Conservation (phyloP, 92 coral and sea anemone genomes). For the Parazoanthus swiftii region DNA sequence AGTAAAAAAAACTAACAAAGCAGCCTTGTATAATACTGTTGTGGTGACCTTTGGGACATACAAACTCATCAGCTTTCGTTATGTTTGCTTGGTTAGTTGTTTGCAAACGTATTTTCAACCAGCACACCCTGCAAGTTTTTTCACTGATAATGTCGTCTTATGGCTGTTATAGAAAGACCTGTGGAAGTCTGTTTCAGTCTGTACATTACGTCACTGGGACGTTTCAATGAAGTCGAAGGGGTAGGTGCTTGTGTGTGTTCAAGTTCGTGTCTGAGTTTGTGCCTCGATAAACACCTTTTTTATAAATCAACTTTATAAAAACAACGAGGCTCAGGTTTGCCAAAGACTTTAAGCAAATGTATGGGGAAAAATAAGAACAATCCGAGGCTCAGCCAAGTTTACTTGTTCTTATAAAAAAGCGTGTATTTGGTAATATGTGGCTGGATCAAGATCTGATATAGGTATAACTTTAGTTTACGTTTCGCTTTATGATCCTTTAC, state of each 20-base stretch:
- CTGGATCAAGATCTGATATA: background rate
- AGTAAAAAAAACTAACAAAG: too few species aligned
- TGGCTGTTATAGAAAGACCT: background rate
- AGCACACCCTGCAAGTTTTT: background rate
- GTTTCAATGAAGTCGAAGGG: slow-evolving; percentile 19
- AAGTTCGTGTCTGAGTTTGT: background rate
- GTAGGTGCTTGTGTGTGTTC: background rate
- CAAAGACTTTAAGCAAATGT: too few species aligned
- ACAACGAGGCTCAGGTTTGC: too few species aligned
- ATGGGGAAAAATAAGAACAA: too few species aligned
- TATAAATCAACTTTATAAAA: too few species aligned
- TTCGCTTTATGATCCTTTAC: too few species aligned
- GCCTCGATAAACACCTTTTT: background rate
- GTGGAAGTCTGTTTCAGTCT: slow-evolving; percentile 10
- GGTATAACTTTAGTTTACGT: background rate
- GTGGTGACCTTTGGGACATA: too few species aligned
- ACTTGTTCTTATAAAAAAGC: too few species aligned
- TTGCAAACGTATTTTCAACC: background rate
- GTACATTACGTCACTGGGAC: slow-evolving; percentile 4
- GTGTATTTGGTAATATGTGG: background rate
- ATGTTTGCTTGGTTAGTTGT: background rate
- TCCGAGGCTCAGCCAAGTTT: too few species aligned
- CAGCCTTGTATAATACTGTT: too few species aligned
- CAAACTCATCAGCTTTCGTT: too few species aligned
- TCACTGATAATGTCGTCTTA: background rate